These are phyloP conservation scores for Phaonia tiefii DNA, from an alignment of 2,888 invertebrate species.

Conservation along the genomic window DNA sequence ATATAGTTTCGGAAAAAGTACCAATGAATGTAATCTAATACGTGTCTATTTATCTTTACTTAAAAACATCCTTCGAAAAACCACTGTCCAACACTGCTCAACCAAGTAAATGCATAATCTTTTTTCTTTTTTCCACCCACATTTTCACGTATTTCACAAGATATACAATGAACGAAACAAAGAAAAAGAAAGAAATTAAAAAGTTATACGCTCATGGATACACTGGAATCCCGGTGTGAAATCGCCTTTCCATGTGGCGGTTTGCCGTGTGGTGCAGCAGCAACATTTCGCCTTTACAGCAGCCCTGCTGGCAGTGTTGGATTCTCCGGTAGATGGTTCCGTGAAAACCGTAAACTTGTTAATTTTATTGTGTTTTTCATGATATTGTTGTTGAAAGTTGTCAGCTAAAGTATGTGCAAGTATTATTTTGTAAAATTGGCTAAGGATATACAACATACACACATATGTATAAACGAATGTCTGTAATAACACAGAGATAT, in stretches of 20 bases:
- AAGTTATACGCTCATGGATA: conserved; percentile 4
- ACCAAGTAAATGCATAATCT: conserved; percentile 31
- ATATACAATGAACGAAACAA: neutral
- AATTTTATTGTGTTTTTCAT: conserved; percentile 23
- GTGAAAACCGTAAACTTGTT: conserved; percentile 30
- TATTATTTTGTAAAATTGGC: conserved; percentile 34
- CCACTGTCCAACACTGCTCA: neutral
- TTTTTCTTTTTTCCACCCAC: conserved; percentile 4
- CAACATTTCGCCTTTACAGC: no score
- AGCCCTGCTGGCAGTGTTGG: neutral
- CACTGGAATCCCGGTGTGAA: conserved; percentile 19
- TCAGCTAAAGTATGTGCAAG: neutral
- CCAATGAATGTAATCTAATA: no score
- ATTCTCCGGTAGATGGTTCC: no score
- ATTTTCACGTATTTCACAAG: conserved; percentile 27
- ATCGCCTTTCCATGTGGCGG: conserved; percentile 10
- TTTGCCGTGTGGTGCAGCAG: neutral
- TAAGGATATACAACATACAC: conserved; percentile 32
- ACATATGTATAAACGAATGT: no score
- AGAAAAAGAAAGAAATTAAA: conserved; percentile 20
- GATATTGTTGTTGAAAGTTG: conserved; percentile 10
- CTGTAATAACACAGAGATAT: conserved; percentile 5
- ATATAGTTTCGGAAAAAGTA: no score
- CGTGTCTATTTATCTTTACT: conserved; percentile 4
- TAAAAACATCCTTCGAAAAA: neutral